phyloP scores from a whole-genome alignment of 2,797 vertebrate genomes.

The Sebastes jordani region DNA sequence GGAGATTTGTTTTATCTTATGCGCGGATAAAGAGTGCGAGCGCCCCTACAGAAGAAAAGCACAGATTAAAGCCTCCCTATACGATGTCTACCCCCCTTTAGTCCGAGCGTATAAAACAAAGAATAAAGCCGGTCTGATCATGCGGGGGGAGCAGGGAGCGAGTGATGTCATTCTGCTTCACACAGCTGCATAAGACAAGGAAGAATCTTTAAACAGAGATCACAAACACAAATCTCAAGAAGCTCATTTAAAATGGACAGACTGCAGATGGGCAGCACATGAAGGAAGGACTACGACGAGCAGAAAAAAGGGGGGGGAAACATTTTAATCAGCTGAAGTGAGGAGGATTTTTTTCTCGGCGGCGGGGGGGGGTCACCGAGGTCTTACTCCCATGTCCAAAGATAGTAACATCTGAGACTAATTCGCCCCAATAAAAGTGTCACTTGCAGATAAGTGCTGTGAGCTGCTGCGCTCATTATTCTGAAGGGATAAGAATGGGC shows the following conservation, averaged over 20 bases:
- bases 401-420: slow-evolving; percentile 58
- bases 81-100: slow-evolving; percentile 21
- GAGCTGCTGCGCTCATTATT: slow-evolving; percentile 58
- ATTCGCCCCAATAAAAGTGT: slow-evolving; percentile 61
- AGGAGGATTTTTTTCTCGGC: neutral
- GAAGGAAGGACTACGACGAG: slow-evolving; percentile 25
- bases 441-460: slow-evolving; percentile 55
- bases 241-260: slow-evolving; percentile 59
- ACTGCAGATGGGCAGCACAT: neutral
- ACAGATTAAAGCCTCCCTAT: slow-evolving; percentile 34
- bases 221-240: slow-evolving; percentile 25
- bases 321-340: slow-evolving; percentile 38
- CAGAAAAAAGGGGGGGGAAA: neutral
- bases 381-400: slow-evolving; percentile 39
- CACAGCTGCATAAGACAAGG: neutral
- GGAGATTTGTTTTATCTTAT: slow-evolving; percentile 8
- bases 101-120: slow-evolving; percentile 6
- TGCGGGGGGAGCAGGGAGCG: neutral
- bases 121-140: slow-evolving; percentile 37
- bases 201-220: neutral
- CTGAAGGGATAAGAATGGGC: slow-evolving; percentile 34
- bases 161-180: slow-evolving; percentile 9
- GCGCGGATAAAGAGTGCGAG: slow-evolving; percentile 30
- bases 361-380: slow-evolving; percentile 25
- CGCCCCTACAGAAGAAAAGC: neutral